Evolutionary conservation across 2,113 vertebrate genomes (phyloP), one percentile per base, ranked within the genome.

Genomic region (Ceyx margarethae): DNA sequence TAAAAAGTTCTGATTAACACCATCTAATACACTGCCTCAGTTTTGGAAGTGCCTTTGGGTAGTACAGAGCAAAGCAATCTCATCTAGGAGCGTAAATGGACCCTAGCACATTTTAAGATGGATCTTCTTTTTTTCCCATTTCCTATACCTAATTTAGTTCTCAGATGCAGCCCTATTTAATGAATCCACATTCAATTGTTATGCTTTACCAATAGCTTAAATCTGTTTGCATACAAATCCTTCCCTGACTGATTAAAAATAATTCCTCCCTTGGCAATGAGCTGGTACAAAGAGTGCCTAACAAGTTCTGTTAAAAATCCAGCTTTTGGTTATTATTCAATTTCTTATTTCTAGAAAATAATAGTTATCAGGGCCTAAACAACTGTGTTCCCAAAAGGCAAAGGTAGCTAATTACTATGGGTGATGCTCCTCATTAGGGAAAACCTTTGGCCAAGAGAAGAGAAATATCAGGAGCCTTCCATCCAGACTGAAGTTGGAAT

Each of bases 11-110:
- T 95, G 92, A 95, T 97, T 95, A 97, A 93, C 42, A 9, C 81
- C 54, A 61, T 48, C 81, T 95, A 95, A 95, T 93, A 89, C 56
- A 90, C 85, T 94, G 43, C 29, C 48, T 94, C 64, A 35, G 67
- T 97, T 97, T 96, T 94, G 43, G 90, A 96, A 96, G 73, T 48
- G 90, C 94, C 93, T 96, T 93, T 96, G 95, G 93, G 92, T 94
- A 97, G 86, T 95, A 77, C 92, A 96, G 88, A 96, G 79, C 84
- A 91, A 95, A 96, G 89, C 94, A 95, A 96, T 96, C 96, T 97
- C 89, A 95, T 96, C 82, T 96, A 83, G 87, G 61, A 93, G 69
- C 3, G 35, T 93, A 95, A 97, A 97, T 97, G 96, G 94, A 95
- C 95, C 96, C 73, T 93, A 97, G 96, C 94, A 78, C 93, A 94